Evolutionary conservation across 2,113 vertebrate genomes (phyloP).

Genomic region (Siniperca knerii): DNA sequence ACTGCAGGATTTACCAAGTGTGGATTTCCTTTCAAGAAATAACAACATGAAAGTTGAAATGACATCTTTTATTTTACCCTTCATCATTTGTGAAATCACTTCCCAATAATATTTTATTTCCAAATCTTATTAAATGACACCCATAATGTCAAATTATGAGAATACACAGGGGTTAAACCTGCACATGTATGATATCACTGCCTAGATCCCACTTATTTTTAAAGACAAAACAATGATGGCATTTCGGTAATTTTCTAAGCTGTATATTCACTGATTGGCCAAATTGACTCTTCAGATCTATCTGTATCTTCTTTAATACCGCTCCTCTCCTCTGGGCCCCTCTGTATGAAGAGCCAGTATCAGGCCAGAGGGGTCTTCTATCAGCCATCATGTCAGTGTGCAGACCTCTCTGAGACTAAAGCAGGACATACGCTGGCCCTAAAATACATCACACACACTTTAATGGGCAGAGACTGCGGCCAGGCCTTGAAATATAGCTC

Average conservation of each 20-base stretch:
- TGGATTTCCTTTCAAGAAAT: neutral
- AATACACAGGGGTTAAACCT: neutral
- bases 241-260: conserved; percentile 18
- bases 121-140: neutral
- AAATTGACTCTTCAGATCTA: conserved; percentile 53
- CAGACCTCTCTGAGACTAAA: conserved; percentile 80
- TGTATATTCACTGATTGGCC: conserved; percentile 27
- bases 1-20: neutral
- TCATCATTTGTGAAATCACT: neutral
- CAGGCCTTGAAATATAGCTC: conserved; percentile 81
- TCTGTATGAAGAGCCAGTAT: conserved; percentile 20
- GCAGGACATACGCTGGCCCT: conserved; percentile 82
- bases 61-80: neutral
- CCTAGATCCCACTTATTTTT: neutral
- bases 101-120: neutral
- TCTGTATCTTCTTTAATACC: conserved; percentile 41
- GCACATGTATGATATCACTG: neutral
- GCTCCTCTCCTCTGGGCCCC: conserved; percentile 6
- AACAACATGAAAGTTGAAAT: neutral
- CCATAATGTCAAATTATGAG: neutral
- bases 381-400: conserved; percentile 82
- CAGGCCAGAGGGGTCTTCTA: conserved; percentile 74
- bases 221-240: neutral
- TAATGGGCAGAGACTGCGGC: conserved; percentile 76
- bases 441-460: conserved; percentile 81